Evolutionary conservation across 2,888 invertebrate species (phyloP).

Genomic region (Alcis repandata): DNA sequence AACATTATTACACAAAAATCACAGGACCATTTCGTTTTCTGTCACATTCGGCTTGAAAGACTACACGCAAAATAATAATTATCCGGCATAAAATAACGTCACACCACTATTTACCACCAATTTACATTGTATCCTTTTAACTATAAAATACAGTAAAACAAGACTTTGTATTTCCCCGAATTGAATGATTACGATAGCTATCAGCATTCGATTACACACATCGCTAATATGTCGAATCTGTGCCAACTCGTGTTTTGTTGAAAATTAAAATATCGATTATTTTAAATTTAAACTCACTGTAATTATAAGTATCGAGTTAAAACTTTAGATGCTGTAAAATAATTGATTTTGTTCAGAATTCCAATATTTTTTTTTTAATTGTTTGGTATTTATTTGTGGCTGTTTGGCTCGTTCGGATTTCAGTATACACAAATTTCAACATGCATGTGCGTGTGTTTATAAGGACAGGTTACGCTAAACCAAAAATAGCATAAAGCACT

Average conservation of each 20-base stretch:
- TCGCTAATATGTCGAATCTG: slow-evolving; percentile 7
- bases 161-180: slow-evolving; percentile 18
- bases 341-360: background rate
- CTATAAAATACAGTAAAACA: background rate
- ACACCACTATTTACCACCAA: background rate
- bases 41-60: too few species aligned
- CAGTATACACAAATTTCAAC: too few species aligned
- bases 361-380: background rate
- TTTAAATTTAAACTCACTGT: slow-evolving; percentile 1
- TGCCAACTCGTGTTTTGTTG: slow-evolving; percentile 5
- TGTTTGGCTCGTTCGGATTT: too few species aligned
- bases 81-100: slow-evolving; percentile 4
- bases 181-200: slow-evolving; percentile 18
- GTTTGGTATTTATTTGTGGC: too few species aligned
- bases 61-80: background rate
- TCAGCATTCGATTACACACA: slow-evolving; percentile 20
- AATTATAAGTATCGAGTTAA: background rate
- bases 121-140: slow-evolving; percentile 4
- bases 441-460: too few species aligned
- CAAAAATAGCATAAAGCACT: background rate
- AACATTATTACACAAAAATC: too few species aligned
- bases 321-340: background rate
- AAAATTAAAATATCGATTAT: background rate
- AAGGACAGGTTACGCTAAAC: background rate
- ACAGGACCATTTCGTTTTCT: background rate